Base-by-base conservation (phyloP, 2,888 invertebrate species). In the Pterobdella sp. region DNA sequence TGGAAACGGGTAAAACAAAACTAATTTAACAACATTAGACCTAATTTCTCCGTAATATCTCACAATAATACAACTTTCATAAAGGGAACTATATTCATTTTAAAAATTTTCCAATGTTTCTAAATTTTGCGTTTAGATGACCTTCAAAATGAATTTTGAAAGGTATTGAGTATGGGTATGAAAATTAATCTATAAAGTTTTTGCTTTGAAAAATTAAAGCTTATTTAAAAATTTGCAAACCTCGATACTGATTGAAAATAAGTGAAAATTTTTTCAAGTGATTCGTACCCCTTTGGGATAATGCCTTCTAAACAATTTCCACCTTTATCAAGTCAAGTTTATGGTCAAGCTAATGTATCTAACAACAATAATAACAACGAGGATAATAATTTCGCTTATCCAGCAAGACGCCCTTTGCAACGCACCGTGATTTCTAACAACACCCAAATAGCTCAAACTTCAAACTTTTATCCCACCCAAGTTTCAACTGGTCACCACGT, bases 251-350 rank as follows among this genome's bases (percentile, higher is more conserved):
- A n/a, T n/a, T n/a, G n/a, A n/a, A n/a, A n/a, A n/a, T n/a, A n/a
- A n/a, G n/a, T n/a, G n/a, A n/a, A n/a, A n/a, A n/a, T n/a, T n/a
- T n/a, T n/a, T n/a, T n/a, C n/a, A n/a, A n/a, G n/a, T n/a, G n/a
- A n/a, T n/a, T n/a, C n/a, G n/a, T n/a, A n/a, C n/a, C n/a, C n/a
- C n/a, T n/a, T n/a, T n/a, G n/a, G n/a, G n/a, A n/a, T n/a, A n/a
- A 73, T 73, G 73, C 73, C 73, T n/a, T 68, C 73, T 14, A 68
- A 64, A 31, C 73, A 73, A 36, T 37, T 73, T 34, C 73, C 73
- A 32, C 73, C 73, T 42, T 64, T 73, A 18, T 60, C 63, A 42
- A 73, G 31, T 52, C 68, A 68, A 37, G 68, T 66, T 1, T 34
- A 56, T 35, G 69, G 52, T 14, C 29, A 26, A 29, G n/a, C 68